Conservation (phyloP, 2,888 invertebrate genomes). For the Eudemis profundana region DNA sequence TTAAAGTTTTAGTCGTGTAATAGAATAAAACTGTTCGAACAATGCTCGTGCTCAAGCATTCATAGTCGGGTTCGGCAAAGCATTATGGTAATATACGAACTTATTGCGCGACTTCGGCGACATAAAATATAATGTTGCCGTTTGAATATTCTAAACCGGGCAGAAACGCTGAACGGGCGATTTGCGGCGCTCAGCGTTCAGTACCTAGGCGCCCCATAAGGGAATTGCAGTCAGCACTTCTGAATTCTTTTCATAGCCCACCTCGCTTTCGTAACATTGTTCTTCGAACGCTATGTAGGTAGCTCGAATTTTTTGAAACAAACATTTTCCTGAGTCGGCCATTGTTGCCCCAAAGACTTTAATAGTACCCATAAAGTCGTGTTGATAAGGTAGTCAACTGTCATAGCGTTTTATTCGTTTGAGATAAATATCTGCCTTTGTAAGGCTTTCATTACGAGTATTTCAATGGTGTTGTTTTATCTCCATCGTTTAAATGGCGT, state of each 20-base stretch:
- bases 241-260: constrained; percentile 47
- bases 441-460: constrained; percentile 47
- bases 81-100: constrained; percentile 66
- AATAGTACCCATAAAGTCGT: constrained; percentile 45
- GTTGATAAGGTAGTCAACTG: constrained; percentile 44
- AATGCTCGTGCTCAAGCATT: constrained; percentile 71
- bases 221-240: constrained; percentile 51
- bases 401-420: constrained; percentile 51
- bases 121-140: constrained; percentile 70
- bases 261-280: constrained; percentile 28
- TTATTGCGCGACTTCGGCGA: constrained; percentile 66
- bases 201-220: constrained; percentile 47
- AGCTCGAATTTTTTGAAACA: constrained; percentile 39
- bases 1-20: constrained; percentile 80
- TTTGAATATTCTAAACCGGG: constrained; percentile 72
- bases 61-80: constrained; percentile 64
- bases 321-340: constrained; percentile 29
- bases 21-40: constrained; percentile 83
- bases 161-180: constrained; percentile 53
- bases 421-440: constrained; percentile 51
- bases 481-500: constrained; percentile 33
- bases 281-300: constrained; percentile 20
- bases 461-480: constrained; percentile 42
- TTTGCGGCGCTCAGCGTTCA: constrained; percentile 53
- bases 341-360: constrained; percentile 41